These are phyloP conservation scores for Montipora cactus DNA, from an alignment of 64 coral and sea anemone species.

Conservation along the genomic window DNA sequence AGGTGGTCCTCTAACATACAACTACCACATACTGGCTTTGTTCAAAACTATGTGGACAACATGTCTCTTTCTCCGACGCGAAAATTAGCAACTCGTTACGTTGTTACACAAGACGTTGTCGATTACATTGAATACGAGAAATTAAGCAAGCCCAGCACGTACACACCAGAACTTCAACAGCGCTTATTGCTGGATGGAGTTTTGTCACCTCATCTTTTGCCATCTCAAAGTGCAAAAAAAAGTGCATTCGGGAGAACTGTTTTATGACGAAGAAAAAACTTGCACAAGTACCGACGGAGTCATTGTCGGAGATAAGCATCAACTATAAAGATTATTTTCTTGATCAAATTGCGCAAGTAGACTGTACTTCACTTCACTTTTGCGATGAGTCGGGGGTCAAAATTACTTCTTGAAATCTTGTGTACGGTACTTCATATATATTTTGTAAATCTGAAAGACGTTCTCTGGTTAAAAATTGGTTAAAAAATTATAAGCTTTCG, in stretches of 20 bases:
- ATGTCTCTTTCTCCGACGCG: neutral
- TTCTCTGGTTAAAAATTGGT: too few relatives aligned
- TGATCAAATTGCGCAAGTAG: slow-evolving; percentile 22
- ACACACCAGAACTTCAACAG: slow-evolving; percentile 47
- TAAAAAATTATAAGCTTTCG: too few relatives aligned
- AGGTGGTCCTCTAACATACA: too few relatives aligned
- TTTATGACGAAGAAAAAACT: slow-evolving; percentile 58
- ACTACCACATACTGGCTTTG: too few relatives aligned
- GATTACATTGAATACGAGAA: slow-evolving; percentile 47
- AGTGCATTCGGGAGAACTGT: slow-evolving; percentile 55
- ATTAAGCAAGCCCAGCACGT: slow-evolving; percentile 19
- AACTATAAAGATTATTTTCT: slow-evolving; percentile 49
- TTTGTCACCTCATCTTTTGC: slow-evolving; percentile 38
- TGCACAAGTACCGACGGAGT: slow-evolving; percentile 16
- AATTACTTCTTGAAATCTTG: slow-evolving; percentile 48
- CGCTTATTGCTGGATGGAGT: slow-evolving; percentile 53
- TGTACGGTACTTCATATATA: slow-evolving; percentile 24
- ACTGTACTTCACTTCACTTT: slow-evolving; percentile 61
- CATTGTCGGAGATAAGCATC: slow-evolving; percentile 18
- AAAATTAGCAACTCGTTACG: neutral
- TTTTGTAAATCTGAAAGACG: too few relatives aligned
- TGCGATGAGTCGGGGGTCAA: slow-evolving; percentile 37
- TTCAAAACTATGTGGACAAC: too few relatives aligned
- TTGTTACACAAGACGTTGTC: slow-evolving; percentile 5
- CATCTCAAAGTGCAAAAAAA: slow-evolving; percentile 58